These are phyloP conservation scores for Chloroclysta siterata DNA, from an alignment of 2,888 invertebrate species.

Conservation along the genomic window DNA sequence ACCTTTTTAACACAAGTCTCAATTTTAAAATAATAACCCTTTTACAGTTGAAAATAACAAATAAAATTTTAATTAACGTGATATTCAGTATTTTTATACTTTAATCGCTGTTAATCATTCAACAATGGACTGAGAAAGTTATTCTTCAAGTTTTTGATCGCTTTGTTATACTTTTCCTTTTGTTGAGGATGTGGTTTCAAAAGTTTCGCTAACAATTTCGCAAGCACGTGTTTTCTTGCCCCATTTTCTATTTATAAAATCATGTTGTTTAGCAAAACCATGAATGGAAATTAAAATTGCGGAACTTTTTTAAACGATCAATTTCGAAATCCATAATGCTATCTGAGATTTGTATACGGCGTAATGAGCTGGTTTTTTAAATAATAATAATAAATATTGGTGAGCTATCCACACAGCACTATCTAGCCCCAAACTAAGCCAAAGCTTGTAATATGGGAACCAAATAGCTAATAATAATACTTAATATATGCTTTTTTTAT, in stretches of 20 bases:
- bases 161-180: constrained; percentile 22
- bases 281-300: background rate
- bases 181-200: constrained; percentile 25
- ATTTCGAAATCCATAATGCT: background rate
- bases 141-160: constrained; percentile 30
- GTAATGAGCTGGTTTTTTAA: too few species aligned
- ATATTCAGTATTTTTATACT: constrained; percentile 19
- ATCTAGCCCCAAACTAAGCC: too few species aligned
- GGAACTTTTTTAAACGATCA: background rate
- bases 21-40: constrained; percentile 30
- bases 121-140: constrained; percentile 33
- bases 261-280: background rate
- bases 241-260: constrained; percentile 3
- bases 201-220: constrained; percentile 32
- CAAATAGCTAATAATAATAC: too few species aligned
- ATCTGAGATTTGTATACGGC: background rate
- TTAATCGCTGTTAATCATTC: constrained; percentile 28
- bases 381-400: too few species aligned
- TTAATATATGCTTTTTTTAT: too few species aligned
- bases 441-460: too few species aligned
- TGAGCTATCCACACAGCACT: too few species aligned
- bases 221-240: constrained; percentile 26
- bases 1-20: constrained; percentile 38
- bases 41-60: constrained; percentile 25
- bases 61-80: constrained; percentile 27